Conservation (phyloP, 2,888 invertebrate species). For the Hydriomena furcata region DNA sequence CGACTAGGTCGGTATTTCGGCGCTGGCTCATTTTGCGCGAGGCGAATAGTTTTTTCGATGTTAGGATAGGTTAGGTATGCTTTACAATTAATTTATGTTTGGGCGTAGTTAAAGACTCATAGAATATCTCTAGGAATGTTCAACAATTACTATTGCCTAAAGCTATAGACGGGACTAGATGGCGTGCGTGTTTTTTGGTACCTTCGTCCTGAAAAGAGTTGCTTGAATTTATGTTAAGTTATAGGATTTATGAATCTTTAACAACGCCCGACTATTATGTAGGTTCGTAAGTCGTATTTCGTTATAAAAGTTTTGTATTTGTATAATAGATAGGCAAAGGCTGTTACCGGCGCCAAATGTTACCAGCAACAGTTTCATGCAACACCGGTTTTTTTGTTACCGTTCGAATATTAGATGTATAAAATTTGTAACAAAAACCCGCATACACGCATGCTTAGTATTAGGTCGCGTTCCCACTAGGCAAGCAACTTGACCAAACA, state of each 20-base stretch:
- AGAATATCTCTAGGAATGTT: not conserved
- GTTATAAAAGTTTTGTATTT: slow-evolving; percentile 23
- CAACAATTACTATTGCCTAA: too few relatives aligned
- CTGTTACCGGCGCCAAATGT: slow-evolving; percentile 6
- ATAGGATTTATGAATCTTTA: slow-evolving; percentile 3
- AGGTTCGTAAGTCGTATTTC: slow-evolving; percentile 20
- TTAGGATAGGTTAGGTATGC: slow-evolving; percentile 20
- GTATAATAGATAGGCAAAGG: slow-evolving; percentile 4
- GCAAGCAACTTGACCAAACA: not conserved
- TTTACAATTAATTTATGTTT: slow-evolving; percentile 21
- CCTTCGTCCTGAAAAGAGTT: too few relatives aligned
- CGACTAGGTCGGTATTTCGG: slow-evolving; percentile 4
- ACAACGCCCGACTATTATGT: slow-evolving; percentile 7
- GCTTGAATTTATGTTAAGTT: too few relatives aligned
- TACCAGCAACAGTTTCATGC: slow-evolving; percentile 5
- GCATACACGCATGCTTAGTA: not conserved
- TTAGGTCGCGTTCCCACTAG: not conserved
- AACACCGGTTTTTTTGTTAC: slow-evolving; percentile 10
- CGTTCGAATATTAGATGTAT: slow-evolving; percentile 27
- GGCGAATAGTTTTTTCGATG: slow-evolving; percentile 12
- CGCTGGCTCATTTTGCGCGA: slow-evolving; percentile 11
- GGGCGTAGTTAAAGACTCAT: slow-evolving; percentile 8
- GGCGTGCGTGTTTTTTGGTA: too few relatives aligned
- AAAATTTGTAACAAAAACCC: slow-evolving; percentile 14
- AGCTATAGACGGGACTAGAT: too few relatives aligned